phyloP scores from a whole-genome alignment of 2,113 vertebrate species.

The Rhinogobius similis region DNA sequence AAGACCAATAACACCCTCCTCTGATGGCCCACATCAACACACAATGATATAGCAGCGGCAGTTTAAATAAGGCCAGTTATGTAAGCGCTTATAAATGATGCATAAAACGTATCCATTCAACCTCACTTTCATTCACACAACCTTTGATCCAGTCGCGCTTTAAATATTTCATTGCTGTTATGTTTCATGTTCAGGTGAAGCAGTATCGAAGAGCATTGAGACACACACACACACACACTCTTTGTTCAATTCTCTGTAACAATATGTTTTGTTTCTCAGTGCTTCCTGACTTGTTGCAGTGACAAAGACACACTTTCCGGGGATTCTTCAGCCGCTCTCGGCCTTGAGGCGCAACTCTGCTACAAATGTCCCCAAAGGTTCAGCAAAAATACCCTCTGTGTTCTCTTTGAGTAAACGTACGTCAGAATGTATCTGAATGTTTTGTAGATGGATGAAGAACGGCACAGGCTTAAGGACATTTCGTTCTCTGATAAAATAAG shows the following conservation, averaged over 20 bases:
- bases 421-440: slow-evolving; percentile 8
- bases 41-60: neutral
- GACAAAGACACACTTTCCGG: slow-evolving; percentile 64
- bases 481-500: no score
- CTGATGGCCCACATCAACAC: neutral
- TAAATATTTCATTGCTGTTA: slow-evolving; percentile 17
- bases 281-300: slow-evolving; percentile 50
- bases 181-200: neutral
- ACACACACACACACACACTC: slow-evolving; percentile 11
- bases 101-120: neutral
- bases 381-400: slow-evolving; percentile 29
- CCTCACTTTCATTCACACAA: neutral
- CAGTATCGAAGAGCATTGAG: slow-evolving; percentile 25
- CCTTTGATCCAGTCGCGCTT: neutral
- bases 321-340: slow-evolving; percentile 53
- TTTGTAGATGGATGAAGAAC: slow-evolving; percentile 34
- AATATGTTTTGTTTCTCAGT: slow-evolving; percentile 49
- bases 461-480: neutral
- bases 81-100: neutral
- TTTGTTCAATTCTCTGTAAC: slow-evolving; percentile 30
- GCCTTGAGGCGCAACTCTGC: slow-evolving; percentile 29
- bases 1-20: neutral
- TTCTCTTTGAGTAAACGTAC: slow-evolving; percentile 26
- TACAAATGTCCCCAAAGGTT: slow-evolving; percentile 16
- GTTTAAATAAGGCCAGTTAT: slow-evolving; percentile 1